These are phyloP conservation scores for Battus philenor DNA, from an alignment of 1,140 invertebrate species.

Conservation along the genomic window DNA sequence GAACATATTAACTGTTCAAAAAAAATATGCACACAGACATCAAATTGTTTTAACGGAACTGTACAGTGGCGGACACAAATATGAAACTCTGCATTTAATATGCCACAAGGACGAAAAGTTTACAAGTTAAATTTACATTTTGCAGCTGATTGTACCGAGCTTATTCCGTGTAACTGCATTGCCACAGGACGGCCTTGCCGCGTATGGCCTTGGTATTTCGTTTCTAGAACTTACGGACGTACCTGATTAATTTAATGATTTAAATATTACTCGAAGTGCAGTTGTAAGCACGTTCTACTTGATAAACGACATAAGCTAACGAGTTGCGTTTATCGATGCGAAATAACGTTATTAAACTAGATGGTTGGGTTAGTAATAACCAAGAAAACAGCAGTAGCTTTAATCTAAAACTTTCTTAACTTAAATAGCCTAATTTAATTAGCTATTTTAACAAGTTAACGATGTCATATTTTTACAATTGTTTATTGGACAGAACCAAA, in stretches of 20 bases:
- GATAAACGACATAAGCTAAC: background rate
- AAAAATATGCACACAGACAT: conserved; percentile 1
- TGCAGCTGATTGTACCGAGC: background rate
- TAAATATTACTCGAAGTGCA: conserved; percentile 2
- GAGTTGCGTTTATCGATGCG: background rate
- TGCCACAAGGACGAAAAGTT: too few relatives aligned
- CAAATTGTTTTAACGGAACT: conserved; percentile 2
- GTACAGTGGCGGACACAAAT: too few relatives aligned
- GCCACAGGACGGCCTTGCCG: background rate
- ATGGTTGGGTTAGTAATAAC: too few relatives aligned
- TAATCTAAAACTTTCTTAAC: too few relatives aligned
- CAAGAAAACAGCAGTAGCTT: too few relatives aligned
- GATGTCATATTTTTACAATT: too few relatives aligned
- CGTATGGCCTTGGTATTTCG: conserved; percentile 11
- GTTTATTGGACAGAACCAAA: too few relatives aligned
- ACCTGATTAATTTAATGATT: conserved; percentile 2
- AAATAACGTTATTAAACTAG: conserved; percentile 1
- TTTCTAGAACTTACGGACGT: conserved; percentile 10
- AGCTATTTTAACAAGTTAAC: too few relatives aligned
- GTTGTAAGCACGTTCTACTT: background rate
- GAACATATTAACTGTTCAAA: background rate
- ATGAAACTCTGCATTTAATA: too few relatives aligned
- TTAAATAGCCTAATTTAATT: too few relatives aligned
- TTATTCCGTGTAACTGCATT: conserved; percentile 5
- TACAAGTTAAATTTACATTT: background rate